Base-by-base conservation (phyloP, 2,113 vertebrate genomes). In the Colossoma macropomum region DNA sequence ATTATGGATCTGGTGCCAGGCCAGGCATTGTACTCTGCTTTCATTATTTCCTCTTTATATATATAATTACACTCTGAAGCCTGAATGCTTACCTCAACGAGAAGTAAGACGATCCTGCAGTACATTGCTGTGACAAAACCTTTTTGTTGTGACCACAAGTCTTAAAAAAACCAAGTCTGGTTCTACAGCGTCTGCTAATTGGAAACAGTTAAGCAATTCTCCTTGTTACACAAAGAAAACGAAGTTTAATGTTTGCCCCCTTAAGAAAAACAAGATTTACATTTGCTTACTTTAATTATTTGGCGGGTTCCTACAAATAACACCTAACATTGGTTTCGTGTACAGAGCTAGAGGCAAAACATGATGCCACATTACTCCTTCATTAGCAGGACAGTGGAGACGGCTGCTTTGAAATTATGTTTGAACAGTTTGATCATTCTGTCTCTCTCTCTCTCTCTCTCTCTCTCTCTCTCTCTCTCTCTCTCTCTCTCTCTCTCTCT, bases 321-420 rank as follows among this genome's bases (percentile, higher is more conserved):
- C 21, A 59, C 54, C 54, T 59, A 59, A 59, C 27, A n/a, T 27
- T 62, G 59, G 34, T 80, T 59, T 80, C 21, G 34, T 60, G 78
- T 60, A 45, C 32, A 60, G 52, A 15, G 25, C 50, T 71, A 27
- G 52, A 80, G 78, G 68, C 52, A 54, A 71, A 80, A 71, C 50
- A n/a, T 71, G 78, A 80, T 71, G 78, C 68, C 1, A 65, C 78
- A 79, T 79, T 79, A 79, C 56, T 70, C n/a, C 54, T 79, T 70
- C 77, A 79, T 79, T 70, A 70, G 77, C 66, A 70, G n/a, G 28
- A 50, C 63, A 79, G 66, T 41, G 32, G 32, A 70, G 77, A 80
- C 12, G 59, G 10, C 1, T 27, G 54, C 54, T 79, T 38, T 79
- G 50, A 79, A 70, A 79, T 80, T 80, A 59, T 68, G 56, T 60